Evolutionary conservation across 2,888 invertebrate genomes (phyloP).

Genomic region (Plagodis pulveraria): DNA sequence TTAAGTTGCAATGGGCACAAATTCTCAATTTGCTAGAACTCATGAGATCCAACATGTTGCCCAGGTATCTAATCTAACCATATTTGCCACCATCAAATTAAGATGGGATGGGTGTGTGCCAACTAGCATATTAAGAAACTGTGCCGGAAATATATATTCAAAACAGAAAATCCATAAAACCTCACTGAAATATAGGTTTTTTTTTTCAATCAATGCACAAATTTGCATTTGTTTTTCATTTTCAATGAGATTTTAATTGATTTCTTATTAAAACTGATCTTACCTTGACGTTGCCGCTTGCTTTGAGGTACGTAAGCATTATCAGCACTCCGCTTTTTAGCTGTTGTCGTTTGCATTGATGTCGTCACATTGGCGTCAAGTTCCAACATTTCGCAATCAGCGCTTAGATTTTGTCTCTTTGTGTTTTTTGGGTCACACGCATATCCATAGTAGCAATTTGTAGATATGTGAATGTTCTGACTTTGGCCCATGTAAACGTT

Average conservation of each 20-base stretch:
- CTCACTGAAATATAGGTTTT: slow-evolving; percentile 49
- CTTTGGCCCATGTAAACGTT: slow-evolving; percentile 70
- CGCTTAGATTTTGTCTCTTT: slow-evolving; percentile 50
- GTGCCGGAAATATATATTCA: no score
- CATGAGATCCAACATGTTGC: no score
- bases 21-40: no score
- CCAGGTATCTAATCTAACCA: no score
- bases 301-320: slow-evolving; percentile 62
- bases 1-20: no score
- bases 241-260: slow-evolving; percentile 60
- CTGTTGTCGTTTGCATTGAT: slow-evolving; percentile 47
- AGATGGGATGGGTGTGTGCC: no score
- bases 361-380: slow-evolving; percentile 43
- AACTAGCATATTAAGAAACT: no score
- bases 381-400: slow-evolving; percentile 77
- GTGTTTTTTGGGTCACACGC: slow-evolving; percentile 60
- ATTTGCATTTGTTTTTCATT: slow-evolving; percentile 10
- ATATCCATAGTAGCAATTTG: slow-evolving; percentile 82
- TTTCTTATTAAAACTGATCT: slow-evolving; percentile 42
- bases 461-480: slow-evolving; percentile 76
- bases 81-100: no score
- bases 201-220: no score
- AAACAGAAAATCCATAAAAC: slow-evolving; percentile 30
- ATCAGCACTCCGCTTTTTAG: slow-evolving; percentile 74
- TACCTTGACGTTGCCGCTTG: slow-evolving; percentile 79